phyloP scores from a whole-genome alignment of 2,113 vertebrate species.

The Corythoichthys haematopterus region DNA sequence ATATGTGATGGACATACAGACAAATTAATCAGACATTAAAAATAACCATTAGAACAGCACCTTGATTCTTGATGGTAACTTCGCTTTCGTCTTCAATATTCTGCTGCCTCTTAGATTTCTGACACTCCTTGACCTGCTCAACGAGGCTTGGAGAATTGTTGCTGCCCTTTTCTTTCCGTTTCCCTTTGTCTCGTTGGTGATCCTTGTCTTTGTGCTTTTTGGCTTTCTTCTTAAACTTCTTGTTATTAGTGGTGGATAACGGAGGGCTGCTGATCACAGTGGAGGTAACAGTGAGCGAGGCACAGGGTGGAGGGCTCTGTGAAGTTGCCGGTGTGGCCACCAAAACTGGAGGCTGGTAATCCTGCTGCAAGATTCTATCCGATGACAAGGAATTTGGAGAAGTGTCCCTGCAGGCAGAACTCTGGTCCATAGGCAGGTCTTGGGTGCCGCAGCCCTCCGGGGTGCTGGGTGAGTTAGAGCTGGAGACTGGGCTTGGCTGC shows the following conservation, averaged over 20 bases:
- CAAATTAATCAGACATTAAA: not conserved
- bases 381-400: constrained; percentile 58
- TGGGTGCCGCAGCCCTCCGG: constrained; percentile 82
- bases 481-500: constrained; percentile 73
- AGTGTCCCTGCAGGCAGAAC: constrained; percentile 74
- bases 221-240: constrained; percentile 80
- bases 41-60: constrained; percentile 35
- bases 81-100: constrained; percentile 33
- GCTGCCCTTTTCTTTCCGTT: constrained; percentile 42
- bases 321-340: constrained; percentile 33
- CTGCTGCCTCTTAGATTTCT: constrained; percentile 57
- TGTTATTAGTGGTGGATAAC: constrained; percentile 55
- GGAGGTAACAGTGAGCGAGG: constrained; percentile 60
- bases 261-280: constrained; percentile 54
- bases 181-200: constrained; percentile 59
- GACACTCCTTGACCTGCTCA: constrained; percentile 39
- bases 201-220: constrained; percentile 82
- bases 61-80: constrained; percentile 40
- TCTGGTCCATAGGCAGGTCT: constrained; percentile 77
- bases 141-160: constrained; percentile 27
- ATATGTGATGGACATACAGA: not conserved
- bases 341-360: constrained; percentile 45
- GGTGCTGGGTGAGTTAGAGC: constrained; percentile 82
- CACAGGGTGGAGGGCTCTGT: constrained; percentile 60
- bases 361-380: constrained; percentile 51